Evolutionary conservation across 2,797 vertebrate genomes (phyloP).

Genomic region (Acanthiza pusilla): DNA sequence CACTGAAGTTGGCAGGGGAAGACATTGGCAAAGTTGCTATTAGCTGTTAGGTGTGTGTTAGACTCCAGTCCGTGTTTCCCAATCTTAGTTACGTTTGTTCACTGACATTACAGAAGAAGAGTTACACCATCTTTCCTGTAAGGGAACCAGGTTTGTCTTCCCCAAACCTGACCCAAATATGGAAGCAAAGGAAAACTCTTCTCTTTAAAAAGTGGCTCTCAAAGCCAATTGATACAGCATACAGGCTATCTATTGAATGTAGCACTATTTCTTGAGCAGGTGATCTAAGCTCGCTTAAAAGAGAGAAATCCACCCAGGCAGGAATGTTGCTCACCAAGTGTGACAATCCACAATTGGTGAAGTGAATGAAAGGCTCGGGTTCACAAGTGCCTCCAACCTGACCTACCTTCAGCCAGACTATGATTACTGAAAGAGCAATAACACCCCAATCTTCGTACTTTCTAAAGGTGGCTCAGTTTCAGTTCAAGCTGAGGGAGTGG

Average conservation of each 20-base stretch:
- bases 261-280: background rate
- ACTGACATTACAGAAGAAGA: background rate
- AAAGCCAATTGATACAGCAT: background rate
- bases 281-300: background rate
- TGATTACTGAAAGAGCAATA: background rate
- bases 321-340: constrained; percentile 29
- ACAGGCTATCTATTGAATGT: background rate
- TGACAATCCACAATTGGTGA: background rate
- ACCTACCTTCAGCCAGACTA: background rate
- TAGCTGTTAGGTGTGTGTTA: background rate
- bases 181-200: background rate
- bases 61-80: background rate
- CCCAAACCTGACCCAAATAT: background rate
- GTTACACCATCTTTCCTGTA: background rate
- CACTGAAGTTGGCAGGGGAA: background rate
- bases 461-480: background rate
- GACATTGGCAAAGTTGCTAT: background rate
- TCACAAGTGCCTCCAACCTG: background rate
- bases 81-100: background rate
- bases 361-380: background rate
- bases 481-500: constrained; percentile 2
- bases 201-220: background rate
- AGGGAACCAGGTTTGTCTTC: background rate
- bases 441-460: background rate
- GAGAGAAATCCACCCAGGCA: background rate